These are phyloP conservation scores for Ylistrum balloti DNA, from an alignment of 1,140 invertebrate genomes.

Conservation along the genomic window DNA sequence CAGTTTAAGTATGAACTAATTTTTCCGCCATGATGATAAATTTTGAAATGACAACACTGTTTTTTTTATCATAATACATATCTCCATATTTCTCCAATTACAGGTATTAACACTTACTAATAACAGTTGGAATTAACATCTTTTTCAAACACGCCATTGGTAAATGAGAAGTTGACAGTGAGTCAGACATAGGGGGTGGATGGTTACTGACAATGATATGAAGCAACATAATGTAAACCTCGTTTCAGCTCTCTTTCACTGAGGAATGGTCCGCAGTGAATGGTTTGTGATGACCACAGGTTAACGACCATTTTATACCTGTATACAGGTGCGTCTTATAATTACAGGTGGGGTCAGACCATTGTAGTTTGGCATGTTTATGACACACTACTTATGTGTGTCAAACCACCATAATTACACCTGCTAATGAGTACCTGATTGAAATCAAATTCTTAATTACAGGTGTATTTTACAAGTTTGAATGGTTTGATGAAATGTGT, in stretches of 20 bases:
- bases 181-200: too few species aligned
- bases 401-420: background rate
- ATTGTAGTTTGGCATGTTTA: background rate
- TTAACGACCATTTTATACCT: slow-evolving; percentile 5
- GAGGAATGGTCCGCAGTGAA: background rate
- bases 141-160: too few species aligned
- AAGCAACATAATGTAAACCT: too few species aligned
- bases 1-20: too few species aligned
- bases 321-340: background rate
- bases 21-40: too few species aligned
- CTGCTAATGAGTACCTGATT: background rate
- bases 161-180: too few species aligned
- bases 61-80: too few species aligned
- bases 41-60: too few species aligned
- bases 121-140: too few species aligned
- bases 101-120: too few species aligned
- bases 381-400: background rate
- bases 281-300: slow-evolving; percentile 20
- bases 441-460: background rate
- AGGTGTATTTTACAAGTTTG: background rate
- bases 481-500: background rate
- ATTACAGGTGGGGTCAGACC: background rate
- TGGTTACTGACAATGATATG: too few species aligned
- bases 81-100: too few species aligned
- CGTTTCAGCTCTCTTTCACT: background rate